phyloP scores from a whole-genome alignment of 2,797 vertebrate species.

The Myotis pilosus region DNA sequence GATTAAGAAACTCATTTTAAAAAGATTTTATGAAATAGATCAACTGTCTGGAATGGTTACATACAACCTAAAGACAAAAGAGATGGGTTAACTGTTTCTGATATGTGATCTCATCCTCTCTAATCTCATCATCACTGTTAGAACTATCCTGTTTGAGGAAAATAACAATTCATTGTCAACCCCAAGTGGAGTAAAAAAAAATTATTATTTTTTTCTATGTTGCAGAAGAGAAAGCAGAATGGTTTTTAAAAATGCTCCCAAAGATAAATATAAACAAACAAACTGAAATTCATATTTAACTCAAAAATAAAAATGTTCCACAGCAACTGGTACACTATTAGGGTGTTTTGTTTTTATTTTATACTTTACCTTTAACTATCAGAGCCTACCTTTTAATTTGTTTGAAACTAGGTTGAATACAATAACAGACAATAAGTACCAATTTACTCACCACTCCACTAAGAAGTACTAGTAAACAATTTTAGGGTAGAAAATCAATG shows the following conservation, averaged over 20 bases:
- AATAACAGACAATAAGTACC: conserved; percentile 33
- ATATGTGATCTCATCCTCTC: conserved; percentile 24
- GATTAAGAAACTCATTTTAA: neutral
- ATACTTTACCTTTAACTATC: conserved; percentile 1
- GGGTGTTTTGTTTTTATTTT: conserved; percentile 43
- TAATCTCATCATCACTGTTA: conserved; percentile 7
- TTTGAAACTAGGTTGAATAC: conserved; percentile 52
- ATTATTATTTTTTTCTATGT: neutral
- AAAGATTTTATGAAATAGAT: conserved; percentile 39
- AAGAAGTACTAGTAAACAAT: conserved; percentile 39
- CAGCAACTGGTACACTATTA: neutral
- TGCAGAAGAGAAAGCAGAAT: conserved; percentile 29
- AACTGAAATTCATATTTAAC: neutral
- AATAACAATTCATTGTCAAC: conserved; percentile 37
- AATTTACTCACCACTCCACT: neutral
- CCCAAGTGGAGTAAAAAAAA: neutral
- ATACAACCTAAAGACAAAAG: neutral
- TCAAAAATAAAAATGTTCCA: neutral
- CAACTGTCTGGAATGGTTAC: neutral
- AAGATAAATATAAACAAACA: neutral
- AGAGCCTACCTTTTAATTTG: conserved; percentile 39
- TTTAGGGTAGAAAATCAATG: conserved; percentile 67
- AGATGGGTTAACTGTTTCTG: conserved; percentile 18
- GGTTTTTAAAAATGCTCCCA: neutral
- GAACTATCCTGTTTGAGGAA: conserved; percentile 38